Percentiles rank a stretch among this genome's conserved stretches.
These are phyloP conservation scores for Carettochelys insculpta DNA, from an alignment of 2,113 vertebrate genomes.

Conservation along the genomic window DNA sequence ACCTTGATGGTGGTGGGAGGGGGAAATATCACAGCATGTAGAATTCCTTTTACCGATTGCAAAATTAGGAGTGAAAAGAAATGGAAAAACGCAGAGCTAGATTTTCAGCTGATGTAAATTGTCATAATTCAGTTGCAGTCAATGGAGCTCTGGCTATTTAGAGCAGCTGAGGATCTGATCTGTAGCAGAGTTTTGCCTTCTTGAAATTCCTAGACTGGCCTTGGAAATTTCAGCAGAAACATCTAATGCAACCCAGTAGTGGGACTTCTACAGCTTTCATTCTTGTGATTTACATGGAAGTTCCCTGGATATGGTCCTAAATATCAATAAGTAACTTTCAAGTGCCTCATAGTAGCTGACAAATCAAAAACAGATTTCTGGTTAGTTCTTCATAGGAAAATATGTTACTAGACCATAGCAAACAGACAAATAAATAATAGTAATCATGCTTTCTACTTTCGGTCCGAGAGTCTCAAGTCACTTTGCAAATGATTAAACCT, in stretches of 20 bases:
- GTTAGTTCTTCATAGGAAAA: neutral
- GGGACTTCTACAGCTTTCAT: neutral
- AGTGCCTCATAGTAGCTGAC: neutral
- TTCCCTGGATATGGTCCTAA: neutral
- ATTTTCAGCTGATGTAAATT: neutral
- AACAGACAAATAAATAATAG: neutral
- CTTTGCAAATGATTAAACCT: neutral
- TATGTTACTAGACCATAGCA: neutral
- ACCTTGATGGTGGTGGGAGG: neutral
- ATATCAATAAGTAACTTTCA: neutral
- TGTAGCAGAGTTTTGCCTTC: neutral
- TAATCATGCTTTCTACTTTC: neutral
- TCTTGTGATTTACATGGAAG: neutral
- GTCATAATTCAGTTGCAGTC: neutral
- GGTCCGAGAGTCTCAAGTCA: neutral
- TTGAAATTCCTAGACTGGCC: neutral
- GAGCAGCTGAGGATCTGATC: neutral
- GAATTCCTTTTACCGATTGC: neutral
- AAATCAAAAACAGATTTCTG: neutral
- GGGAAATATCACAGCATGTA: neutral
- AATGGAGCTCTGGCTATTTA: neutral
- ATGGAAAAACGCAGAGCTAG: accelerated
- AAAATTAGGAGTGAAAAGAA: neutral
- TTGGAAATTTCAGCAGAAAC: neutral
- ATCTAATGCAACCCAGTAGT: neutral